These are phyloP conservation scores for Xerus inauris DNA, from an alignment of 2,113 vertebrate species.

Conservation along the genomic window DNA sequence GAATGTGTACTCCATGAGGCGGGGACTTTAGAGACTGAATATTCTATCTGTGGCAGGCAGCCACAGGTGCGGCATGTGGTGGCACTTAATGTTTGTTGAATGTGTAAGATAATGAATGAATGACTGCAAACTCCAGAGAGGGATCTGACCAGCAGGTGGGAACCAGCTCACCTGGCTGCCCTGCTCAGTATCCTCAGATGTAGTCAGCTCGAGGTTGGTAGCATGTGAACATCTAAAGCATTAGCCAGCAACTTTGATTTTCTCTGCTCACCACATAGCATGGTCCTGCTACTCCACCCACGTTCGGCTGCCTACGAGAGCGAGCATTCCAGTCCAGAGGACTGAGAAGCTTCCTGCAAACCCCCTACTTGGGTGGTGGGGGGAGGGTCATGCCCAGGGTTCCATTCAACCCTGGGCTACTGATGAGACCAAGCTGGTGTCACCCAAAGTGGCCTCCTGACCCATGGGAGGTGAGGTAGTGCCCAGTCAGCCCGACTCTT, in stretches of 20 bases:
- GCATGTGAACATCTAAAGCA: not conserved
- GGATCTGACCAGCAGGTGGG: not conserved
- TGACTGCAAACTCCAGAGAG: not conserved
- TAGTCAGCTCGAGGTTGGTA: not conserved
- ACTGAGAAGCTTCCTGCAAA: not conserved
- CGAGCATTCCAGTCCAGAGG: not conserved
- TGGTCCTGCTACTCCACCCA: not conserved
- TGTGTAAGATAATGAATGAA: not conserved
- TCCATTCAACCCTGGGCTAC: not conserved
- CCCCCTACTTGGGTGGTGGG: not conserved
- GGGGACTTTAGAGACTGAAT: not conserved
- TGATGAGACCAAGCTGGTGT: not conserved
- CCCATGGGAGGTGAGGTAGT: not conserved
- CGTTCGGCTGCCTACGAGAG: not conserved
- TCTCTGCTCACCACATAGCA: not conserved
- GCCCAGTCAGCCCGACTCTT: not conserved
- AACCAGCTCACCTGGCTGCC: not conserved
- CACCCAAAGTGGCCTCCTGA: not conserved
- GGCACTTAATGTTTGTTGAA: not conserved
- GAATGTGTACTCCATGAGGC: not conserved
- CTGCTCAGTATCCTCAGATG: not conserved
- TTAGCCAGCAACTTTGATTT: not conserved
- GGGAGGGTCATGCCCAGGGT: too few relatives aligned
- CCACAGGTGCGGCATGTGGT: not conserved
- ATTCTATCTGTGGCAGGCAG: not conserved